Evolutionary conservation across 2,797 vertebrate genomes (phyloP).

Genomic region (Lithobates pipiens): DNA sequence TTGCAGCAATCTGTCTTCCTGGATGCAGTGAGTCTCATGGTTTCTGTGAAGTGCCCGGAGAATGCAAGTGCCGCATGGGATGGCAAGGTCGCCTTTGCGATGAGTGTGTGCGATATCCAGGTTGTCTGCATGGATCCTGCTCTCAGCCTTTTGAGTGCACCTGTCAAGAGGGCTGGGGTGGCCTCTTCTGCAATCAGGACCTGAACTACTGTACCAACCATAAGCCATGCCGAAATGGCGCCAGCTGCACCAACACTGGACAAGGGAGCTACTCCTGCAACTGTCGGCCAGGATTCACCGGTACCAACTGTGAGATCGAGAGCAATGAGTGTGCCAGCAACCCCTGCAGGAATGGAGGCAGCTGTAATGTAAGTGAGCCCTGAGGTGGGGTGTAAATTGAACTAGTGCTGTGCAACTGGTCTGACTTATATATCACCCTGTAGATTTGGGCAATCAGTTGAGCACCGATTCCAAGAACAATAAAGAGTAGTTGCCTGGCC

Average conservation of each 20-base stretch:
- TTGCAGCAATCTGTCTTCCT: constrained; percentile 80
- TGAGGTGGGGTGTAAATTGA: neutral
- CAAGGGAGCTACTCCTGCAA: constrained; percentile 87
- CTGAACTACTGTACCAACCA: constrained; percentile 90
- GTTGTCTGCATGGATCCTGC: constrained; percentile 83
- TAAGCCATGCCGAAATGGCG: constrained; percentile 80
- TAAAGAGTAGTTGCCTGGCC: too few species aligned
- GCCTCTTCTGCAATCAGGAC: constrained; percentile 85
- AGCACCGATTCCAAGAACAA: too few species aligned
- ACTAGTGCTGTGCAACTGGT: too few species aligned
- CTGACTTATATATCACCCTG: too few species aligned
- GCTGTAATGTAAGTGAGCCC: constrained; percentile 83
- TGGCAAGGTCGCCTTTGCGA: constrained; percentile 86
- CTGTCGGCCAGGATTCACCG: constrained; percentile 78
- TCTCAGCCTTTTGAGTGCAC: constrained; percentile 81
- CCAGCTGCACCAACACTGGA: constrained; percentile 86
- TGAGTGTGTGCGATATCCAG: constrained; percentile 79
- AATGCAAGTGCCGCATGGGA: constrained; percentile 84
- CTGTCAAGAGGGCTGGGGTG: constrained; percentile 87
- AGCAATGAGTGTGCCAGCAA: constrained; percentile 87
- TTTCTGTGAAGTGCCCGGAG: constrained; percentile 79
- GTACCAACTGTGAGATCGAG: constrained; percentile 79
- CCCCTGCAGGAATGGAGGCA: constrained; percentile 90
- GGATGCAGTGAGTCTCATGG: constrained; percentile 83
- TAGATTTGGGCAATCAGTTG: neutral